These are phyloP conservation scores for Netelia melanura DNA, from an alignment of 2,888 invertebrate species.

Conservation along the genomic window DNA sequence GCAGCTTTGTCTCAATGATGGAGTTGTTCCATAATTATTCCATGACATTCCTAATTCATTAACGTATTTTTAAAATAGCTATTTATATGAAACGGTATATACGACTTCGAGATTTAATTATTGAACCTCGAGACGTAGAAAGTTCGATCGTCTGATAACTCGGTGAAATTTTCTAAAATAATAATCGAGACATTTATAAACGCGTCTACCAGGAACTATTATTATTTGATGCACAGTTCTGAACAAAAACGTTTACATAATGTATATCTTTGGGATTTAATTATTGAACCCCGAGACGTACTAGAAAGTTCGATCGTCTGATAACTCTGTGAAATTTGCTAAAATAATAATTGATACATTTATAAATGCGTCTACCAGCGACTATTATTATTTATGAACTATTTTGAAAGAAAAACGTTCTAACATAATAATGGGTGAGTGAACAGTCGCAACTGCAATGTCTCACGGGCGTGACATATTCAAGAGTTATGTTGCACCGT, in stretches of 20 bases:
- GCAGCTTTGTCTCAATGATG: conserved; percentile 19
- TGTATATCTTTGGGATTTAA: too few relatives aligned
- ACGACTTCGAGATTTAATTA: too few relatives aligned
- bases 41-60: neutral
- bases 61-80: too few relatives aligned
- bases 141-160: too few relatives aligned
- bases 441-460: neutral
- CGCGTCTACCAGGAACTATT: neutral
- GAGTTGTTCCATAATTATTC: conserved; percentile 39
- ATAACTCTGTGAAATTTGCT: too few relatives aligned
- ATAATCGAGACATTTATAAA: neutral
- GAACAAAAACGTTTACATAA: neutral
- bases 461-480: conserved; percentile 10
- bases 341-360: neutral
- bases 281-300: too few relatives aligned
- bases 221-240: neutral
- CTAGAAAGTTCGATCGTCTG: too few relatives aligned
- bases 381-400: neutral
- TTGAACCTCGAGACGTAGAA: too few relatives aligned
- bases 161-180: neutral
- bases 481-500: conserved; percentile 43
- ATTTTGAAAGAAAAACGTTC: neutral
- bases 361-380: neutral
- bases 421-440: neutral
- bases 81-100: too few relatives aligned